Conservation (phyloP, 2,888 invertebrate genomes). For the Hypsopygia costalis region DNA sequence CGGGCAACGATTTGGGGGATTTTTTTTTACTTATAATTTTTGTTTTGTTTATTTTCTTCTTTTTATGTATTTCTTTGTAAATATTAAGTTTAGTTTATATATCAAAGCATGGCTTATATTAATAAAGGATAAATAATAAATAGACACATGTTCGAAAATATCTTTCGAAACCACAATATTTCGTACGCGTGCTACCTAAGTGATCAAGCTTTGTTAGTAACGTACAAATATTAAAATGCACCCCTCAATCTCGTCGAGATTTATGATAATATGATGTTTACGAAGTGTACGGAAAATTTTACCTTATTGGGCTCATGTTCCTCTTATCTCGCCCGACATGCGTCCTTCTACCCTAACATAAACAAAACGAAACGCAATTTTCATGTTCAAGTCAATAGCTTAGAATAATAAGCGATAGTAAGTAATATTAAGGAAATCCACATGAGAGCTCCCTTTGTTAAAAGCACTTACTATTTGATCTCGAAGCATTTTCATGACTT, state of each 20-base stretch:
- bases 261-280: conserved; percentile 56
- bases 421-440: conserved; percentile 73
- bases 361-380: conserved; percentile 76
- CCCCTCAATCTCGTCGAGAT: conserved; percentile 48
- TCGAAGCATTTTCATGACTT: conserved; percentile 15
- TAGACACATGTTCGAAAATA: too few species aligned
- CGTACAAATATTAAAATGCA: conserved; percentile 47
- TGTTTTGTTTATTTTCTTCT: too few species aligned
- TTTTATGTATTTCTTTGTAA: too few species aligned
- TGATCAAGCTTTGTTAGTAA: conserved; percentile 13
- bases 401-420: conserved; percentile 77
- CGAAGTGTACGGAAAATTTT: conserved; percentile 44
- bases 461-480: conserved; percentile 30
- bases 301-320: conserved; percentile 46
- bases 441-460: conserved; percentile 49
- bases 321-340: conserved; percentile 57
- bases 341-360: conserved; percentile 56
- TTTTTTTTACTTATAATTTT: too few species aligned
- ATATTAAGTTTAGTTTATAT: too few species aligned
- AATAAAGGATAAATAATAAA: too few species aligned
- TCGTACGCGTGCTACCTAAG: conserved; percentile 4
- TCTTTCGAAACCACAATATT: too few species aligned
- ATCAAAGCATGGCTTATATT: too few species aligned
- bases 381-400: conserved; percentile 77
- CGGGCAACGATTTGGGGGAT: too few species aligned